Conservation (phyloP, 2,113 vertebrate genomes). For the Tapirus terrestris region DNA sequence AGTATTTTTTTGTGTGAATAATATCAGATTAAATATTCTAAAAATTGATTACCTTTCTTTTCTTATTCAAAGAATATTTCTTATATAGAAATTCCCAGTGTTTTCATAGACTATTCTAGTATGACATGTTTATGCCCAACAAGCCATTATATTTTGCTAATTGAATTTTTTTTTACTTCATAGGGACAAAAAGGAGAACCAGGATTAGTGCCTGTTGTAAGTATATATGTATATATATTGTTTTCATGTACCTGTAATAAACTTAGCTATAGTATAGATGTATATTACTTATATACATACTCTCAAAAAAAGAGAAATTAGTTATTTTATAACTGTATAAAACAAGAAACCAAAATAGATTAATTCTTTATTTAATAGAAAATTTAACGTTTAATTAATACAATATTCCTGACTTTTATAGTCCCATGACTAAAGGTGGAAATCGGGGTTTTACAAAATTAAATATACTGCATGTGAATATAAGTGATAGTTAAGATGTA, state of each 20-base stretch:
- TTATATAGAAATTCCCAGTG: not conserved
- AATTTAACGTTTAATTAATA: not conserved
- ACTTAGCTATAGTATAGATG: not conserved
- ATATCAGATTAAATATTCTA: not conserved
- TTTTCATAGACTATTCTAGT: not conserved
- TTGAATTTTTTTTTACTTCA: not conserved
- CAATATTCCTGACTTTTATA: not conserved
- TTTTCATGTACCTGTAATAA: not conserved
- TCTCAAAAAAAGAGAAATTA: not conserved
- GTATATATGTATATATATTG: constrained; percentile 68
- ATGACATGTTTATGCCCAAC: not conserved
- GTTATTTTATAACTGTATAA: not conserved
- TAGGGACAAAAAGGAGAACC: constrained; percentile 99
- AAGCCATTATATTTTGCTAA: not conserved
- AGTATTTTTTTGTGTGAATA: not conserved
- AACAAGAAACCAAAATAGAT: not conserved
- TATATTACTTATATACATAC: not conserved
- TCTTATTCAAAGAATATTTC: not conserved
- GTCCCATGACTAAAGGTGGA: not conserved
- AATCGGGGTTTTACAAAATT: not conserved
- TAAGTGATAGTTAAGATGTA: not conserved
- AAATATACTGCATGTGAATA: not conserved
- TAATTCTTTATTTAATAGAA: not conserved
- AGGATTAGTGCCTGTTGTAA: constrained; percentile 95
- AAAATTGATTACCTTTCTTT: not conserved